phyloP scores from a whole-genome alignment of 2,113 vertebrate genomes.

The Hiodon tergisus region DNA sequence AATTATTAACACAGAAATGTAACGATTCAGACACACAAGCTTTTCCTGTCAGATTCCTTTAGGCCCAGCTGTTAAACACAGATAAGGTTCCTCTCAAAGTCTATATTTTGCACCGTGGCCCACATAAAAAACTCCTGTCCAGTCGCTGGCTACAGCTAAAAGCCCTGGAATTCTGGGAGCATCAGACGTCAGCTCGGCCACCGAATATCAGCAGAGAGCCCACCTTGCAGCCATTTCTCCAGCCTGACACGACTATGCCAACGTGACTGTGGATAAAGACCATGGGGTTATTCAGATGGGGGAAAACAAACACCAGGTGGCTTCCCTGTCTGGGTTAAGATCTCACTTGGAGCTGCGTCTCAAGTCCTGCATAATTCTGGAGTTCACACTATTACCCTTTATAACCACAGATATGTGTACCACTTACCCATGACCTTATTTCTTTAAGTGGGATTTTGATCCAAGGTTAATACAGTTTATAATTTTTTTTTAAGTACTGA shows the following conservation, averaged over 20 bases:
- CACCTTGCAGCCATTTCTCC: not conserved
- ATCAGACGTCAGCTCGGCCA: slow-evolving; percentile 1
- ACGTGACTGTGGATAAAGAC: not conserved
- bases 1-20: not conserved
- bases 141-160: slow-evolving; percentile 12
- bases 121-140: not conserved
- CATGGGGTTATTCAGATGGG: too few species aligned
- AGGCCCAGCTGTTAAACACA: not conserved
- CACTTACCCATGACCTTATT: too few species aligned
- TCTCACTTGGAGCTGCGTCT: too few species aligned
- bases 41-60: not conserved
- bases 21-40: not conserved
- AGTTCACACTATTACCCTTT: too few species aligned
- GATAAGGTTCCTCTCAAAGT: not conserved
- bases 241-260: not conserved
- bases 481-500: too few species aligned
- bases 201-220: not conserved
- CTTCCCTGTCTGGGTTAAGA: not conserved
- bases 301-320: not conserved
- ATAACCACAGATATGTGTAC: too few species aligned
- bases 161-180: not conserved
- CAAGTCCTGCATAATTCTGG: too few species aligned
- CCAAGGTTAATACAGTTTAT: too few species aligned
- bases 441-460: too few species aligned
- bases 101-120: not conserved